Evolutionary conservation across 2,113 vertebrate genomes (phyloP), one percentile per base, ranked within the genome.

Genomic region (Spea bombifrons): DNA sequence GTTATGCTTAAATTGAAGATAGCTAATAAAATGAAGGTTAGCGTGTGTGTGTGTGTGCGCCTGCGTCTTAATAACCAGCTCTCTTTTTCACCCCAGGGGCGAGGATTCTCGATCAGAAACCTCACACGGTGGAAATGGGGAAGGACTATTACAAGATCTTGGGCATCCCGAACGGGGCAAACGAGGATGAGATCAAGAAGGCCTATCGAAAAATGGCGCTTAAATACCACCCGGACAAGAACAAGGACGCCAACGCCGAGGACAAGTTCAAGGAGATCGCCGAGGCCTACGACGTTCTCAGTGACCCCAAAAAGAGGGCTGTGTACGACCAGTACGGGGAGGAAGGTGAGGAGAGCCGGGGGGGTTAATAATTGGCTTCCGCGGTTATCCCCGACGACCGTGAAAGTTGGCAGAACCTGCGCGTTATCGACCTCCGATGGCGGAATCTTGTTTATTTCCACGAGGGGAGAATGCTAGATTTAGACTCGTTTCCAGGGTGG

Each of bases 221-320:
- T 49, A 96, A 96, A 83, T 99, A 97, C 75, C 97, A 99, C 83
- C 97, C 97, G 0, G 97, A 99, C 86, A 99, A 99, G 89, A 99
- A 99, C 89, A 98, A 96, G 85, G 97, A 98, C 7, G 92, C 96
- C 74, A 95, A 87, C 0, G 96, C 97, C 0, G 96, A 98, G 86
- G 97, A 99, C 84, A 97, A 95, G 87, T 99, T 99, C 88, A 99
- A 99, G 87, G 97, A 99, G 86, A 96, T 99, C 0, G 97, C 97
- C 0, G 97, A 99, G 85, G 97, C 97, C 84, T 99, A 99, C 0
- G 97, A 99, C 0, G 97, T 99, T n/a, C 93, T 99, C 82, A 97
- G 97, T 1, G 97, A 99, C 88, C 96, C 96, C 83, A 98, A 99
- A 90, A 99, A 99, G 85, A 92, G 96, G 84, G 92, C 92, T 0